Evolutionary conservation across 2,797 vertebrate genomes (phyloP).

Genomic region (Mus minutoides): DNA sequence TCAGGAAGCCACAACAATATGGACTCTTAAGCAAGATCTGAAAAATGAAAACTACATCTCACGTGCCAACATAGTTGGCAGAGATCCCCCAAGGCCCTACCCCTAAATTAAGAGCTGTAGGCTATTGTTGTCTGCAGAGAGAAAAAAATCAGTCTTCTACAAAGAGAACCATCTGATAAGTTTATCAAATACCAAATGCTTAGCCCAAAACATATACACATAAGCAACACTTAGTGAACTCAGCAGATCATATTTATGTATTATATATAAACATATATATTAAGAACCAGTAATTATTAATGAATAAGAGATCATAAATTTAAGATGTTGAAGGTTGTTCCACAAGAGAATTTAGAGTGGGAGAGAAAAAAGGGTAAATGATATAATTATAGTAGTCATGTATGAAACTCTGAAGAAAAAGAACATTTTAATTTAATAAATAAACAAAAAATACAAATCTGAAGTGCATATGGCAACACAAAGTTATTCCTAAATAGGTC

Average conservation of each 20-base stretch:
- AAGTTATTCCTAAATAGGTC: too few relatives aligned
- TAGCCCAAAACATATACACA: not conserved
- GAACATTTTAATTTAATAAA: not conserved
- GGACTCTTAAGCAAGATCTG: not conserved
- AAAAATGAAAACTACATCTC: too few relatives aligned
- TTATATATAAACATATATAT: not conserved
- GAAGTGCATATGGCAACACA: not conserved
- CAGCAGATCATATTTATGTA: not conserved
- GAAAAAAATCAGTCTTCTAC: not conserved
- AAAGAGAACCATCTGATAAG: not conserved
- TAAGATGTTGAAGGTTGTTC: not conserved
- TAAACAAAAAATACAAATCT: not conserved
- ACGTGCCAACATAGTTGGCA: too few relatives aligned
- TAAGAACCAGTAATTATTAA: not conserved
- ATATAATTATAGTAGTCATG: not conserved
- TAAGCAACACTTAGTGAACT: not conserved
- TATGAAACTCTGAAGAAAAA: not conserved
- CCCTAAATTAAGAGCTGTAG: not conserved
- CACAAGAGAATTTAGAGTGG: not conserved
- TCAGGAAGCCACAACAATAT: not conserved
- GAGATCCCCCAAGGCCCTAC: not conserved
- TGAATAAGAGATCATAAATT: not conserved
- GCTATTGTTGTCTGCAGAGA: not conserved
- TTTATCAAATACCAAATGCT: not conserved
- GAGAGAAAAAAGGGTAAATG: not conserved